Evolutionary conservation across 2,888 invertebrate species (phyloP).

Genomic region (Drosophila algonquin): DNA sequence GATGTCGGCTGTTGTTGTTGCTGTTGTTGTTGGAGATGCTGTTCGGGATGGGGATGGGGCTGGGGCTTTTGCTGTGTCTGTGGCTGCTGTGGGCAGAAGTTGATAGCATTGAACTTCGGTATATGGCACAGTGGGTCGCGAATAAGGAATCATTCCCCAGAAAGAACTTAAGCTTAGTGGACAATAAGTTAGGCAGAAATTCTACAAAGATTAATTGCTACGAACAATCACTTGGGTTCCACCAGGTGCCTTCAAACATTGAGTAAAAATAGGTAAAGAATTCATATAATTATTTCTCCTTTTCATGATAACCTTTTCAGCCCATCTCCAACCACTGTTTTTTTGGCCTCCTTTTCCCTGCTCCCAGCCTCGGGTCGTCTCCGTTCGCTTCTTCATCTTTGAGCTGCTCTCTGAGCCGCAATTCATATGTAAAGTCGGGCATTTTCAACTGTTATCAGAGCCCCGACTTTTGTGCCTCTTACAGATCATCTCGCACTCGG

Average conservation of each 20-base stretch:
- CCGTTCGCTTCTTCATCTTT: constrained; percentile 36
- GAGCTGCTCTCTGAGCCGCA: constrained; percentile 10
- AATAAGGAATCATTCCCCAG: neutral
- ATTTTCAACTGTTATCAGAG: constrained; percentile 53
- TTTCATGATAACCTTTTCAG: neutral
- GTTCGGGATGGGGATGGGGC: constrained; percentile 6
- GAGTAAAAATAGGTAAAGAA: no score
- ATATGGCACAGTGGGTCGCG: constrained; percentile 10
- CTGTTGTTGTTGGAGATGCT: neutral
- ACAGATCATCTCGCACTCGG: constrained; percentile 48
- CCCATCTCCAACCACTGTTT: constrained; percentile 25
- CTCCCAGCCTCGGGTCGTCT: constrained; percentile 20
- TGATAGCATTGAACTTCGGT: constrained; percentile 35
- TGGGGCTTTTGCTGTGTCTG: neutral
- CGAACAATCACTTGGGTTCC: no score
- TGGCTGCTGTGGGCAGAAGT: constrained; percentile 27
- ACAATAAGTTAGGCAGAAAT: no score
- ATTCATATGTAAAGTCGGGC: constrained; percentile 49
- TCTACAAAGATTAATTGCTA: no score
- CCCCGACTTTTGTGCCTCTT: constrained; percentile 22
- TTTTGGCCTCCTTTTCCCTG: constrained; percentile 3
- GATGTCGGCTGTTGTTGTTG: constrained; percentile 9
- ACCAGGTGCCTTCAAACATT: no score
- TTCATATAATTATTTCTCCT: no score
- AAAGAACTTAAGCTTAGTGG: no score